phyloP scores from a whole-genome alignment of 2,113 vertebrate species.

The Scomber japonicus region DNA sequence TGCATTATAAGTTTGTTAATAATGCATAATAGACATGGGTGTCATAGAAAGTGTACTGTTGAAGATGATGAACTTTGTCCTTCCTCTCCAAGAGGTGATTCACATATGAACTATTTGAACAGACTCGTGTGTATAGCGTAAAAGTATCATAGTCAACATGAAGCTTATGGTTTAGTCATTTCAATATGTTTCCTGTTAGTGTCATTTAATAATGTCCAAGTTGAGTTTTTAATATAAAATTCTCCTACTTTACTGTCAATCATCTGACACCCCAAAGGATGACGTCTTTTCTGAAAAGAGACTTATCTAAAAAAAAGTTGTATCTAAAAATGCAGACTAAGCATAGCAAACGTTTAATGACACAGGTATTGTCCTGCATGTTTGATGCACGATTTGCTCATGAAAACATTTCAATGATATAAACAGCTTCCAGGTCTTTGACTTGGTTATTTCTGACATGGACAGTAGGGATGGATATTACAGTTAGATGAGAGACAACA shows the following conservation, averaged over 20 bases:
- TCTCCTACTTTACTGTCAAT: too few relatives aligned
- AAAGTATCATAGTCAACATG: neutral
- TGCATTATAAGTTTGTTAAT: too few relatives aligned
- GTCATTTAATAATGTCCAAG: neutral
- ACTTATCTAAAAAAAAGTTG: too few relatives aligned
- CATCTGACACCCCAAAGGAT: too few relatives aligned
- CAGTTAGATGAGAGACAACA: constrained; percentile 20
- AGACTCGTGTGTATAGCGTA: too few relatives aligned
- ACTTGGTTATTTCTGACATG: constrained; percentile 6
- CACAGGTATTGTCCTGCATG: neutral
- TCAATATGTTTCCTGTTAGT: neutral
- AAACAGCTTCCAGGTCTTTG: constrained; percentile 1
- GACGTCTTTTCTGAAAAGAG: neutral
- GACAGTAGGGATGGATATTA: neutral
- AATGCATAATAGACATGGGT: too few relatives aligned
- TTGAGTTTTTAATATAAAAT: neutral
- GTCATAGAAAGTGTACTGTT: neutral
- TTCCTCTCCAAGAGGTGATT: neutral
- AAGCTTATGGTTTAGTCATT: neutral
- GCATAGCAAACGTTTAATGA: neutral
- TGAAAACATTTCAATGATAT: constrained; percentile 31
- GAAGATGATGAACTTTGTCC: neutral
- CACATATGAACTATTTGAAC: neutral
- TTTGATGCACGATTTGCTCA: constrained; percentile 2
- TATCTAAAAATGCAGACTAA: neutral